Conservation (phyloP, 2,888 invertebrate species). For the Diadegma fenestrale region DNA sequence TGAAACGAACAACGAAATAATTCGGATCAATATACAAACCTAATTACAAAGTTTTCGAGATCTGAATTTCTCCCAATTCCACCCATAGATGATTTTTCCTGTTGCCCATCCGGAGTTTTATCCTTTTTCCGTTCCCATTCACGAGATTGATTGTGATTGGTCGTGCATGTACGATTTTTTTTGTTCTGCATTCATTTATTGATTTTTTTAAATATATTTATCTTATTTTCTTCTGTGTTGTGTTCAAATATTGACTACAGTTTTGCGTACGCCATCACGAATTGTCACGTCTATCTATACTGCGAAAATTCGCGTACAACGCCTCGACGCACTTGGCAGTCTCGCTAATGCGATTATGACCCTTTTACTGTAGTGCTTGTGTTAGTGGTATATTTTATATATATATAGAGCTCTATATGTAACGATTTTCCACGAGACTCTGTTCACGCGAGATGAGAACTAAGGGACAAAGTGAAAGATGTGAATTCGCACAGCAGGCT, state of each 20-base stretch:
- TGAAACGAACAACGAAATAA: not conserved
- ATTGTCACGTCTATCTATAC: not conserved
- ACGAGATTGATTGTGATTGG: not conserved
- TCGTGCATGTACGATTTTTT: not conserved
- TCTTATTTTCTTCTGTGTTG: too few relatives aligned
- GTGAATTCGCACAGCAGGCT: conserved; percentile 61
- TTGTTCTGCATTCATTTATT: not conserved
- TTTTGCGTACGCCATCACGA: not conserved
- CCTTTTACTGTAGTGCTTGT: conserved; percentile 74
- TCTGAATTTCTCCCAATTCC: not conserved
- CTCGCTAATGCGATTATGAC: conserved; percentile 78
- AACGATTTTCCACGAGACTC: conserved; percentile 57
- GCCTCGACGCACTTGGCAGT: conserved; percentile 73
- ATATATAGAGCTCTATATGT: not conserved
- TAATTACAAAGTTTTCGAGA: not conserved
- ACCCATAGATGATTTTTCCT: not conserved
- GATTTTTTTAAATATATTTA: not conserved
- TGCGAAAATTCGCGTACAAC: conserved; percentile 45
- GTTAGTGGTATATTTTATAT: conserved; percentile 8
- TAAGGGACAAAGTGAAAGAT: conserved; percentile 40
- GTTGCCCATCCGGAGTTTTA: not conserved
- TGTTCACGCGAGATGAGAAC: conserved; percentile 45
- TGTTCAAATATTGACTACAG: not conserved
- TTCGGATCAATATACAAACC: not conserved
- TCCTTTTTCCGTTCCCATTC: not conserved